Base-by-base conservation (phyloP, 1,140 invertebrate genomes). In the Pseudomyrmex sp. region DNA sequence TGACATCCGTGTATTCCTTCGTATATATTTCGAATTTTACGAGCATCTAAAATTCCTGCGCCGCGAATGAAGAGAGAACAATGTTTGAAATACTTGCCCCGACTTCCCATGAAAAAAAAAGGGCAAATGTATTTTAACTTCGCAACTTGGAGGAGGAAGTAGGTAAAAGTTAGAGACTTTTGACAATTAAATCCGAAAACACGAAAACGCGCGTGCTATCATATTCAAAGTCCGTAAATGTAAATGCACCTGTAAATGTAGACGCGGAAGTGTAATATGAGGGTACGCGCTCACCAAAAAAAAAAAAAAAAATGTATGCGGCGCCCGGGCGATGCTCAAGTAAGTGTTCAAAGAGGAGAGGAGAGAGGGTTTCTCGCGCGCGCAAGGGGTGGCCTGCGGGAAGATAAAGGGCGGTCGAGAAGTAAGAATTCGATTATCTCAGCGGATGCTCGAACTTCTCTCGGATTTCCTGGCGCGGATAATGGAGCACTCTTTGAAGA, bases 381-480 rank as follows among this genome's bases (percentile, higher is more conserved):
- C 35, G 35, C 35, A 7, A 66, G 59, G 63, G 86, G 58, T 61
- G 85, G 18, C 23, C 70, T 56, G 73, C 13, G 68, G 74, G 63
- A 82, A 86, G 87, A 88, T 88, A 88, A 89, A 89, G 84, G 80
- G 84, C 87, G 84, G 80, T 82, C 87, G 85, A 89, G 85, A 89
- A 89, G 88, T 89, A 89, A 89, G 87, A 89, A 89, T 89, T 89
- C 88, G 87, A 89, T 89, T 89, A 89, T 88, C 88, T 86, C 82
- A 77, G 52, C 77, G 88, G 85, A 89, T 89, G 88, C 87, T 89
- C 87, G 85, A 89, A 89, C 88, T 88, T 89, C 87, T 88, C 87
- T 89, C 88, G 88, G 87, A 89, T 89, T 88, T 89, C 87, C 88
- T 89, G 87, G 88, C 59, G 88, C 87, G 87, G 86, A 89, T 89